A percentile compares a stretch with the other conserved stretches of the same genome.
Evolutionary conservation across 2,797 vertebrate species (phyloP).

Genomic region (Parauchenoglanis punctatus): DNA sequence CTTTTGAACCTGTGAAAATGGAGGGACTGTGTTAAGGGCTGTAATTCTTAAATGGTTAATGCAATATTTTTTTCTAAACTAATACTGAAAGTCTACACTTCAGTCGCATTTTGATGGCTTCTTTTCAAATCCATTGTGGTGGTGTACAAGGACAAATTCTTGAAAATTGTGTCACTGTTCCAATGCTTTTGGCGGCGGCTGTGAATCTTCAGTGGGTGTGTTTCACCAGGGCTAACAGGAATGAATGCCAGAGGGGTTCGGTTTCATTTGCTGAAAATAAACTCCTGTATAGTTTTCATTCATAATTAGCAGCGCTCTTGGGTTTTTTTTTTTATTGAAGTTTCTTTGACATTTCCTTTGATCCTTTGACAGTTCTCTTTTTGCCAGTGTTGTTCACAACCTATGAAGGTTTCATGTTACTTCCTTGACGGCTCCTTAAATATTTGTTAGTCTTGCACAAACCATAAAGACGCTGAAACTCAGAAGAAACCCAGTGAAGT

Average conservation of each 20-base stretch:
- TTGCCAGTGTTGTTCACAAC: not conserved
- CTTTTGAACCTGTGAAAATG: too few relatives aligned
- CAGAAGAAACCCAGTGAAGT: conserved; percentile 86
- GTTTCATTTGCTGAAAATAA: not conserved
- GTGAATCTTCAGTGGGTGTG: not conserved
- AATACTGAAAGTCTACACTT: too few relatives aligned
- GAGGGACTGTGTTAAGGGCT: too few relatives aligned
- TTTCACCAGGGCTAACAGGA: not conserved
- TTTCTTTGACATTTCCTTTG: not conserved
- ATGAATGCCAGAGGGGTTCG: not conserved
- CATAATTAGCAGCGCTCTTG: not conserved
- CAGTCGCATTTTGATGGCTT: too few relatives aligned
- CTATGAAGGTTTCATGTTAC: conserved; percentile 41
- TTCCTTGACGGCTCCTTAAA: conserved; percentile 81
- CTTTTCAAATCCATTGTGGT: too few relatives aligned
- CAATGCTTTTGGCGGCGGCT: too few relatives aligned
- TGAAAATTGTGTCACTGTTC: too few relatives aligned
- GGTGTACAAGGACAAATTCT: too few relatives aligned
- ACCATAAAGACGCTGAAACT: conserved; percentile 89
- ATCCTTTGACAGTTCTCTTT: not conserved
- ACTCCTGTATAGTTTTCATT: not conserved
- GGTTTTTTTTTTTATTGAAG: too few relatives aligned
- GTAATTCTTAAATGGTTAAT: too few relatives aligned
- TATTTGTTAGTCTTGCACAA: conserved; percentile 89
- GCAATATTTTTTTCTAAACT: too few relatives aligned